A percentile compares a stretch with the other conserved stretches of the same genome.
Conservation (phyloP, 2,888 invertebrate genomes). For the Camptogramma bilineatum region DNA sequence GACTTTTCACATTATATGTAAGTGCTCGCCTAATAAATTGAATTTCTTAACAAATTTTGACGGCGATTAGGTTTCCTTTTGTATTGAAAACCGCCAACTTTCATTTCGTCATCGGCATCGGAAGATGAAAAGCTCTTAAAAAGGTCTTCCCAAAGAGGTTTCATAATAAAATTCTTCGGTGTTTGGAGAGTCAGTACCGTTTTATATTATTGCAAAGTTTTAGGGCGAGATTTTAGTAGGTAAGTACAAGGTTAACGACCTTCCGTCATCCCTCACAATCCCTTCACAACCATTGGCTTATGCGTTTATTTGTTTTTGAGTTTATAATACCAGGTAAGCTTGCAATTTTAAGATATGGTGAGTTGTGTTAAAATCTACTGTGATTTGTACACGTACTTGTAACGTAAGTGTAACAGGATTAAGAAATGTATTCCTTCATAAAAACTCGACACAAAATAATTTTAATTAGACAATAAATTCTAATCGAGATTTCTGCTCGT, state of each 20-base stretch:
- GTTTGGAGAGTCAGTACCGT: constrained; percentile 51
- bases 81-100: constrained; percentile 51
- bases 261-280: constrained; percentile 44
- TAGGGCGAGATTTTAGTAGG: constrained; percentile 48
- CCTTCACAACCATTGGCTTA: constrained; percentile 32
- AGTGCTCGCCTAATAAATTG: constrained; percentile 22
- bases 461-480: too few species aligned
- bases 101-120: constrained; percentile 51
- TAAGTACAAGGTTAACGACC: constrained; percentile 35
- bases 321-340: constrained; percentile 1
- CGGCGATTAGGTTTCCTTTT: constrained; percentile 41
- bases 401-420: neutral
- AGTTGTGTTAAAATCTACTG: neutral
- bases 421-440: neutral
- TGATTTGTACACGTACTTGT: neutral
- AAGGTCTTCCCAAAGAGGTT: constrained; percentile 54
- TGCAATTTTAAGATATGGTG: constrained; percentile 1
- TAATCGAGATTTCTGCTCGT: too few species aligned
- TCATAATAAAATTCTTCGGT: constrained; percentile 60
- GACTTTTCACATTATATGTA: constrained; percentile 10
- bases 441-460: too few species aligned
- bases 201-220: constrained; percentile 56
- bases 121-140: constrained; percentile 54
- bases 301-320: constrained; percentile 18
- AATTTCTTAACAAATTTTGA: constrained; percentile 36